Conservation (phyloP, 1,140 invertebrate genomes). For the Batillaria attramentaria region DNA sequence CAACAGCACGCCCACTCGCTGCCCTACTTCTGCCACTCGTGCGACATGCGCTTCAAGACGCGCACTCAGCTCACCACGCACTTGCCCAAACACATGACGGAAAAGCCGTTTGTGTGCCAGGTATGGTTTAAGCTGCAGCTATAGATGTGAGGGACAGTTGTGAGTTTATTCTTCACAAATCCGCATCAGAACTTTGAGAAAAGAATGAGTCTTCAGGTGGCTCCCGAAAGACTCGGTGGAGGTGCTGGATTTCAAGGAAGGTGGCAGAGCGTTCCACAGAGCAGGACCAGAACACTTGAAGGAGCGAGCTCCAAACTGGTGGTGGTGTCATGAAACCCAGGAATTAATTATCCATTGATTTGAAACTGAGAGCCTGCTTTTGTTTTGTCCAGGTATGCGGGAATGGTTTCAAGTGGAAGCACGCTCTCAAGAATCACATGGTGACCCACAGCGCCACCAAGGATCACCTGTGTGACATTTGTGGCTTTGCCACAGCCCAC, state of each 20-base stretch:
- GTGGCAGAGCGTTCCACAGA: no score
- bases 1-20: constrained; percentile 72
- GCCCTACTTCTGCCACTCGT: constrained; percentile 75
- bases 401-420: constrained; percentile 77
- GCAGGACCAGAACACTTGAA: no score
- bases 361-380: no score
- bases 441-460: constrained; percentile 74
- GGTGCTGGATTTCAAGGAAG: no score
- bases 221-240: no score
- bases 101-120: constrained; percentile 75
- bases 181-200: no score
- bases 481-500: constrained; percentile 76
- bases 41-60: constrained; percentile 74
- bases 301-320: no score
- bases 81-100: constrained; percentile 75
- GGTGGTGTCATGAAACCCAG: no score
- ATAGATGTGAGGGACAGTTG: no score
- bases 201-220: no score
- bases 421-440: constrained; percentile 75
- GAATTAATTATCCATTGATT: no score
- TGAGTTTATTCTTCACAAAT: no score
- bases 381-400: constrained; percentile 69
- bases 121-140: not conserved
- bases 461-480: constrained; percentile 76
- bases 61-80: constrained; percentile 74